Evolutionary conservation across 2,888 invertebrate genomes (phyloP).

Genomic region (Lasius fuliginosus): DNA sequence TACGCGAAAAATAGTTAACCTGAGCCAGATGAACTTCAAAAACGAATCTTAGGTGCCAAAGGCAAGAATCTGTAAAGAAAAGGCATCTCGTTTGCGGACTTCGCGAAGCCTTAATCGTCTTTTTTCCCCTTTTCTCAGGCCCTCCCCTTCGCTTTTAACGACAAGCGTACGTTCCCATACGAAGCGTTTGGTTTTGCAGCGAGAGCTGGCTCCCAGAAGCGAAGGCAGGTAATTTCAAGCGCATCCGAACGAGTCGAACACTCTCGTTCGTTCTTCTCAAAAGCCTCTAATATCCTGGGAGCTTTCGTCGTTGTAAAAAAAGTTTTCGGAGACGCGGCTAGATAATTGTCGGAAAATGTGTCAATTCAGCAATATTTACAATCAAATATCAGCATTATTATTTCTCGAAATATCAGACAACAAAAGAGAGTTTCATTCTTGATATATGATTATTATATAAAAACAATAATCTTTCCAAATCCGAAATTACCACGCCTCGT

Average conservation of each 20-base stretch:
- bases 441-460: not conserved
- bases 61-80: conserved; percentile 39
- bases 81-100: conserved; percentile 39
- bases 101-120: conserved; percentile 68
- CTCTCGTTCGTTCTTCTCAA: conserved; percentile 66
- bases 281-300: conserved; percentile 60
- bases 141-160: conserved; percentile 54
- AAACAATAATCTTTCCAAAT: not conserved
- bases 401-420: not conserved
- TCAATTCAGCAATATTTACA: not conserved
- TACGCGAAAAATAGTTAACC: not conserved
- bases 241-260: conserved; percentile 74
- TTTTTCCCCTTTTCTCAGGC: conserved; percentile 42
- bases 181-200: conserved; percentile 74
- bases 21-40: conserved; percentile 3
- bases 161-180: conserved; percentile 71
- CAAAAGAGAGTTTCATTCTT: not conserved
- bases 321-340: conserved; percentile 57
- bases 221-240: conserved; percentile 77
- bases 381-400: not conserved
- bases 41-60: conserved; percentile 8
- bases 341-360: conserved; percentile 41
- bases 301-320: conserved; percentile 65
- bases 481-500: conserved; percentile 33
- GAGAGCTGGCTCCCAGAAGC: conserved; percentile 75